Conservation (phyloP, 1,140 invertebrate species). For the Drosophila miranda region DNA sequence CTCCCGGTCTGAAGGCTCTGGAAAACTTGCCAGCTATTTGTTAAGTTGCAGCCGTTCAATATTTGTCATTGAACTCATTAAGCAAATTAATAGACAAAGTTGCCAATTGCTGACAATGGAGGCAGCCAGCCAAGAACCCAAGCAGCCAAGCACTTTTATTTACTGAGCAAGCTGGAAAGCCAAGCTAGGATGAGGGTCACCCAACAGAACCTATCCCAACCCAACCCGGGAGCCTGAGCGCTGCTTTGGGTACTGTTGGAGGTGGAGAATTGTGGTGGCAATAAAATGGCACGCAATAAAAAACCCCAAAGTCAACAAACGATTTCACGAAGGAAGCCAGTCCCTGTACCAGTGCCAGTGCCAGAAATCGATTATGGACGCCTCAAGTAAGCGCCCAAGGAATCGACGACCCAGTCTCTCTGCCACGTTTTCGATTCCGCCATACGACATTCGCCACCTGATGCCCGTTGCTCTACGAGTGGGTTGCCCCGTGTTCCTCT, state of each 20-base stretch:
- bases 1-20: background rate
- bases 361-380: slow-evolving; percentile 54
- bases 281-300: slow-evolving; percentile 80
- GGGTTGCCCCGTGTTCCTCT: slow-evolving; percentile 5
- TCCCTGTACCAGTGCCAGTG: background rate
- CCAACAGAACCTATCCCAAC: too few relatives aligned
- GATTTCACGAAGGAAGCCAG: slow-evolving; percentile 43
- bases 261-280: slow-evolving; percentile 39
- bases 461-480: slow-evolving; percentile 35
- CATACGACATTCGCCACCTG: slow-evolving; percentile 53
- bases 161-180: slow-evolving; percentile 30
- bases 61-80: slow-evolving; percentile 80
- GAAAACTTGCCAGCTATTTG: slow-evolving; percentile 62
- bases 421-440: slow-evolving; percentile 73
- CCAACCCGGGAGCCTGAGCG: background rate
- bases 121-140: slow-evolving; percentile 18
- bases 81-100: slow-evolving; percentile 81
- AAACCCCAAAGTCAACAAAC: slow-evolving; percentile 81
- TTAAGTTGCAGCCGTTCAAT: slow-evolving; percentile 69
- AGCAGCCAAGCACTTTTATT: slow-evolving; percentile 42
- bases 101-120: slow-evolving; percentile 68
- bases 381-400: slow-evolving; percentile 12
- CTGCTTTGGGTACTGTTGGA: background rate
- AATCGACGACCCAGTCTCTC: slow-evolving; percentile 38
- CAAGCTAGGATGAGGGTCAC: slow-evolving; percentile 6